A percentile compares a stretch with the other conserved stretches of the same genome.
These are phyloP conservation scores for Denticeps clupeoides DNA, from an alignment of 2,797 vertebrate genomes.

Conservation along the genomic window DNA sequence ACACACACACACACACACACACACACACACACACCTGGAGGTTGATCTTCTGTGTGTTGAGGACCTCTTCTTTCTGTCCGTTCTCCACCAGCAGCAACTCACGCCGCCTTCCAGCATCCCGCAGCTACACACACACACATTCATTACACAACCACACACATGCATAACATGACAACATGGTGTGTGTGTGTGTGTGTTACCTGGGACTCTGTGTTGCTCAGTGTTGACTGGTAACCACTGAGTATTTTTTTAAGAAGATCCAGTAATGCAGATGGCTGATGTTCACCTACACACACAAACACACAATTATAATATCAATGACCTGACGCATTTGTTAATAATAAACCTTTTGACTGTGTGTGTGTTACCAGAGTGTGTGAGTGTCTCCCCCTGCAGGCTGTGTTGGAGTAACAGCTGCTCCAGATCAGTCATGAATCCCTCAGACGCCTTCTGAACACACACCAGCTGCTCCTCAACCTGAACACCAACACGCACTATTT, in stretches of 20 bases:
- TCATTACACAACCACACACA: constrained; percentile 6
- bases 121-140: constrained; percentile 12
- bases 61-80: constrained; percentile 12
- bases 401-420: constrained; percentile 13
- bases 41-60: constrained; percentile 13
- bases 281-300: constrained; percentile 3
- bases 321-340: not conserved
- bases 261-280: constrained; percentile 5
- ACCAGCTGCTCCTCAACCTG: constrained; percentile 48
- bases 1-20: constrained; percentile 8
- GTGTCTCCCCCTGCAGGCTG: constrained; percentile 42
- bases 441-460: constrained; percentile 52
- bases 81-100: constrained; percentile 9
- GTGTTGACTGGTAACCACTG: constrained; percentile 5
- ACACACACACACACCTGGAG: constrained; percentile 16
- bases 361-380: constrained; percentile 7
- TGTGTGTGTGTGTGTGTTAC: constrained; percentile 1
- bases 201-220: constrained; percentile 4
- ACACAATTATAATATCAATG: not conserved
- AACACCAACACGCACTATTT: constrained; percentile 38
- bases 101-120: constrained; percentile 13
- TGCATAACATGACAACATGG: not conserved
- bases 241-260: constrained; percentile 15
- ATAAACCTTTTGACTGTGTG: too few species aligned
- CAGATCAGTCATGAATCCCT: constrained; percentile 12